Evolutionary conservation across 2,113 vertebrate species (phyloP), one percentile per base, ranked within the genome.

Genomic region (Etheostoma cragini): DNA sequence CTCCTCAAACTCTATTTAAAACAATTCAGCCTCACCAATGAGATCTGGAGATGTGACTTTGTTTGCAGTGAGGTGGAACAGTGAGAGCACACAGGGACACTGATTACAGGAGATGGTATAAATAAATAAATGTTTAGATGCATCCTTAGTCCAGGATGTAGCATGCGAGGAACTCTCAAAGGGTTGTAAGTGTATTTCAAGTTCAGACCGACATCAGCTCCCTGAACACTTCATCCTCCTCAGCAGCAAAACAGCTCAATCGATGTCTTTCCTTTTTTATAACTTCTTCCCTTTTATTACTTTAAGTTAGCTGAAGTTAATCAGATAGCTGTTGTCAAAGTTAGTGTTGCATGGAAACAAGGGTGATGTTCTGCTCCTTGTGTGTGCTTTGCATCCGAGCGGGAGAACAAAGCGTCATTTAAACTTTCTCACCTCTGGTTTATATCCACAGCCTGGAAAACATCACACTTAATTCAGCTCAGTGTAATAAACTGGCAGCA

Each of bases 81-180:
- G 69, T 16, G 24, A 50, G 63, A 45, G 35, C 24, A 47, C 19
- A 3, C 19, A 6, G 76, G 77, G 71, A 79, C 47, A 35, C 72
- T 3, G 47, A 72, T 67, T 50, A 53, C 61, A 45, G 61, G 1
- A 38, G 56, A 76, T 13, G 10, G 15, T 63, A 74, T 73, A 50
- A 78, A 84, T 78, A 78, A 87, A 71, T 88, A 80, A 72, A 78
- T 24, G 71, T 72, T 81, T 67, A 67, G 65, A 75, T 56, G 75
- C 74, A 62, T 78, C 74, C 57, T 62, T 1, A 3, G 49, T 38
- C 54, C 68, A 75, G 71, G 69, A 69, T 26, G 74, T 14, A 15
- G 78, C 50, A 53, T 50, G 68, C 56, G 3, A 65, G 79, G 42
- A 56, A 50, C 38, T 65, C 58, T 80, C 58, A 52, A 60, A 70